A percentile compares a stretch with the other conserved stretches of the same genome.
Evolutionary conservation across 1,140 invertebrate genomes (phyloP).

Genomic region (Caerostris darwini): DNA sequence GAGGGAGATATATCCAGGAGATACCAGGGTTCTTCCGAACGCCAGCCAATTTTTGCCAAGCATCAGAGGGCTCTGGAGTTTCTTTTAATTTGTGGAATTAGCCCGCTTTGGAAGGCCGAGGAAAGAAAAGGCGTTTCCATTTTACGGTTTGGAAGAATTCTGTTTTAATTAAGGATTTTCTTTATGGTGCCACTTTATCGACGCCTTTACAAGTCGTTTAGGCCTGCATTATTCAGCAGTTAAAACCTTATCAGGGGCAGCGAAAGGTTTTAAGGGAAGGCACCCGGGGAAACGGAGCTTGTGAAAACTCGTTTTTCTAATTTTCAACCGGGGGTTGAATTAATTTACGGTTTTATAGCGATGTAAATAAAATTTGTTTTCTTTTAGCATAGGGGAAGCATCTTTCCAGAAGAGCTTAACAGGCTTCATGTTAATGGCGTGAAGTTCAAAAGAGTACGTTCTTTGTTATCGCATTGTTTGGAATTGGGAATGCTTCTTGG

Average conservation of each 20-base stretch:
- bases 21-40: neutral
- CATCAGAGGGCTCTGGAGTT: slow-evolving; percentile 9
- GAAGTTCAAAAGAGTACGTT: slow-evolving; percentile 3
- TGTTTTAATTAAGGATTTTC: slow-evolving; percentile 72
- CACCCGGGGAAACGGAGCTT: neutral
- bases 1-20: slow-evolving; percentile 5
- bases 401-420: neutral
- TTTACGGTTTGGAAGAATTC: slow-evolving; percentile 55
- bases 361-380: slow-evolving; percentile 53
- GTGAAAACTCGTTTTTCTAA: slow-evolving; percentile 36
- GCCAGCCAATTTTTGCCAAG: slow-evolving; percentile 55
- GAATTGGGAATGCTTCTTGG: neutral
- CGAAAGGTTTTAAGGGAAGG: neutral
- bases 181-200: slow-evolving; percentile 68
- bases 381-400: neutral
- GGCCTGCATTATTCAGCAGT: slow-evolving; percentile 63
- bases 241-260: slow-evolving; percentile 64
- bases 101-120: neutral
- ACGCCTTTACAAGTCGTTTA: slow-evolving; percentile 71
- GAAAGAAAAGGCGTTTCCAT: slow-evolving; percentile 28
- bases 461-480: neutral
- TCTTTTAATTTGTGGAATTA: slow-evolving; percentile 69
- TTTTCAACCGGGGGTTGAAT: slow-evolving; percentile 38
- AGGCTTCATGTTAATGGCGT: neutral
- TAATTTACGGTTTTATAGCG: slow-evolving; percentile 40